These are phyloP conservation scores for Notarius lentiginosus DNA, from an alignment of 2,113 vertebrate genomes.

Conservation along the genomic window DNA sequence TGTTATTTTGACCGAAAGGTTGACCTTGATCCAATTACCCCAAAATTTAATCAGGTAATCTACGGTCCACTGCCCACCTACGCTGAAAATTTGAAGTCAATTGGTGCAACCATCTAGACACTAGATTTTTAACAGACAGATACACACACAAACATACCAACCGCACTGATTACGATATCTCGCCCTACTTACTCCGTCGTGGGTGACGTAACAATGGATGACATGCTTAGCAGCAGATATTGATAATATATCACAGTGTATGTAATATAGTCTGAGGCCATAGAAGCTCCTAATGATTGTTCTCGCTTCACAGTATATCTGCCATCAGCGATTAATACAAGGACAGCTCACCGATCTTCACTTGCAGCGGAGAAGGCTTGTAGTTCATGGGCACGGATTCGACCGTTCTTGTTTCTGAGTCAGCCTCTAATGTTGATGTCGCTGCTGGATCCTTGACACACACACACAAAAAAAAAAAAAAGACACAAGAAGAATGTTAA, in stretches of 20 bases:
- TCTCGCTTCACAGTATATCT: background rate
- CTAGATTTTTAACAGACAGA: too few species aligned
- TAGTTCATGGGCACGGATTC: conserved; percentile 95
- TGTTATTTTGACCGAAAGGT: too few species aligned
- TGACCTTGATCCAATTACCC: too few species aligned
- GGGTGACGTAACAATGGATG: background rate
- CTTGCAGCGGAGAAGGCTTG: conserved; percentile 93
- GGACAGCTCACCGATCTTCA: conserved; percentile 87
- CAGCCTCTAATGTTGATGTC: conserved; percentile 82
- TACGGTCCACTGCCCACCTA: too few species aligned
- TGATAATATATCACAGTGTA: background rate
- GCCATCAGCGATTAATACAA: conserved; percentile 1
- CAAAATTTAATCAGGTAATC: too few species aligned
- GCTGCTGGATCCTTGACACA: conserved; percentile 82
- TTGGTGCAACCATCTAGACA: too few species aligned
- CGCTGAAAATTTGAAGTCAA: too few species aligned
- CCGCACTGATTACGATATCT: too few species aligned
- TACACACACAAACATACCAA: too few species aligned
- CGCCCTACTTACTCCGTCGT: too few species aligned
- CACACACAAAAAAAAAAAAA: conserved; percentile 7
- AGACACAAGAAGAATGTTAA: conserved; percentile 38
- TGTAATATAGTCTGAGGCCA: background rate
- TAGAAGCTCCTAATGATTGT: background rate
- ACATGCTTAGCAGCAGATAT: background rate
- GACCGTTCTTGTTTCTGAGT: conserved; percentile 81